phyloP scores from a whole-genome alignment of 2,797 vertebrate genomes.

The Poliocrania exsul region DNA sequence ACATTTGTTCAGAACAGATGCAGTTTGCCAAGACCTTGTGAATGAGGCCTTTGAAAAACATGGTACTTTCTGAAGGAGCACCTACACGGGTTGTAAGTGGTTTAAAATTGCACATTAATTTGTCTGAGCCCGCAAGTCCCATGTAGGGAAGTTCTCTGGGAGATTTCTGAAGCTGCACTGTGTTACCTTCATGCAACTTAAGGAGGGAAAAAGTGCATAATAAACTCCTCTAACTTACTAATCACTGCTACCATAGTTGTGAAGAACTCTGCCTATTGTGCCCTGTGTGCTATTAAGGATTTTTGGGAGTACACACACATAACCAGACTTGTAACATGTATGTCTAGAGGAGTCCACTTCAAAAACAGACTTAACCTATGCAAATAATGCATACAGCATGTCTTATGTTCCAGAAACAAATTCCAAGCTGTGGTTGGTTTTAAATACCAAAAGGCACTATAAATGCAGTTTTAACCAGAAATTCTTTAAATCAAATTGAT shows the following conservation, averaged over 20 bases:
- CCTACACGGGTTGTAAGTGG: neutral
- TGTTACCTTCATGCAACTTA: constrained; percentile 17
- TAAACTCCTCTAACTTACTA: constrained; percentile 24
- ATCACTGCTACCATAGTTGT: neutral
- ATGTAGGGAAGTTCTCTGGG: neutral
- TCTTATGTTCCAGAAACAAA: constrained; percentile 35
- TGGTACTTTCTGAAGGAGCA: neutral
- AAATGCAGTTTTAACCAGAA: constrained; percentile 12
- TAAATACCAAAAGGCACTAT: constrained; percentile 63
- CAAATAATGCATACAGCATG: constrained; percentile 39
- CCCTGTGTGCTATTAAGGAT: neutral
- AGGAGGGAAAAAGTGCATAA: constrained; percentile 39
- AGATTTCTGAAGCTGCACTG: neutral
- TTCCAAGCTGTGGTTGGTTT: constrained; percentile 14
- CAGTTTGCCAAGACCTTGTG: neutral
- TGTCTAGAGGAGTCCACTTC: constrained; percentile 7
- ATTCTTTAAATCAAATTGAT: neutral
- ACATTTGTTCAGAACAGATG: neutral
- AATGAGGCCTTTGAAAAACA: neutral
- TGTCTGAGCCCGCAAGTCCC: neutral
- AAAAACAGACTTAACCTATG: constrained; percentile 28
- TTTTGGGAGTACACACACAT: neutral
- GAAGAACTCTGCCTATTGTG: neutral
- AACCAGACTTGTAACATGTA: neutral
- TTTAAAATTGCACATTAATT: neutral